These are phyloP conservation scores for Xenotilapia leptura DNA, from an alignment of 2,113 vertebrate species.

Conservation along the genomic window DNA sequence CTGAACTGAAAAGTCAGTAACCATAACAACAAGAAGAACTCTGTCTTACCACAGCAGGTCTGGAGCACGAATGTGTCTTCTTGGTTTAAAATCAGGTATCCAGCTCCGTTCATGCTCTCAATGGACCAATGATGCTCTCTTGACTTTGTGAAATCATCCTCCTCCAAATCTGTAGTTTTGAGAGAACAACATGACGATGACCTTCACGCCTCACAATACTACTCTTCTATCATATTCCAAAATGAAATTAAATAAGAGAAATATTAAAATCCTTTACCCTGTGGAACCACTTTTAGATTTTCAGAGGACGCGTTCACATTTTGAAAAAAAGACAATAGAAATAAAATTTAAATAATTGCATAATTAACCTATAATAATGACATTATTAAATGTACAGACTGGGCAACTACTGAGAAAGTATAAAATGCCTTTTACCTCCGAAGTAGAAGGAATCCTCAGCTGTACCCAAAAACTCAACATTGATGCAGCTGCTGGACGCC, in stretches of 20 bases:
- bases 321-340: neutral
- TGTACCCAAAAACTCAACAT: fast-evolving
- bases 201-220: neutral
- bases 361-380: neutral
- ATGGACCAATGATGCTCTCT: fast-evolving
- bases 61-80: fast-evolving
- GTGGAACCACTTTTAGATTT: neutral
- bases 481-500: neutral
- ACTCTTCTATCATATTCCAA: neutral
- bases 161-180: neutral
- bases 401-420: neutral
- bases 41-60: neutral
- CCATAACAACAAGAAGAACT: neutral
- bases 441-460: neutral
- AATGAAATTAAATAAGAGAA: neutral
- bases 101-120: neutral
- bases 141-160: fast-evolving
- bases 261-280: neutral
- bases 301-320: neutral
- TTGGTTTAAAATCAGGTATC: neutral
- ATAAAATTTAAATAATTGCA: neutral
- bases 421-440: neutral
- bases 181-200: neutral
- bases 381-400: neutral
- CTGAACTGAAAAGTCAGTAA: neutral